A percentile compares a stretch with the other conserved stretches of the same genome.
Evolutionary conservation across 1,140 invertebrate species (phyloP).

Genomic region (Sycophaga agraensis): DNA sequence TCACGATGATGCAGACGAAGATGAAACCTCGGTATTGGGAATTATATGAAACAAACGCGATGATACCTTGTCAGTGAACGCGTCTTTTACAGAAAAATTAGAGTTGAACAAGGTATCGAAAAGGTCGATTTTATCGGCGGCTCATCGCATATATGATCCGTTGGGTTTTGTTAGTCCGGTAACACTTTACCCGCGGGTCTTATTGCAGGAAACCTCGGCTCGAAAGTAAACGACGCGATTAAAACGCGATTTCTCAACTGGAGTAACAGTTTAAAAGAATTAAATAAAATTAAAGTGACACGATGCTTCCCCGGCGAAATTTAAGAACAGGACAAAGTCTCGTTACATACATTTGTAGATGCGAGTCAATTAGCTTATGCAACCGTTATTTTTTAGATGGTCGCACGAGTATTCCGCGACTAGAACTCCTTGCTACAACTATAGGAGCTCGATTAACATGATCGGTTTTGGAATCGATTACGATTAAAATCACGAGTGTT

Average conservation of each 20-base stretch:
- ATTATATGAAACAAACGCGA: constrained; percentile 11
- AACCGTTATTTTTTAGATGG: background rate
- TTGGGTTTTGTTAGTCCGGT: constrained; percentile 34
- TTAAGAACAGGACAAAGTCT: background rate
- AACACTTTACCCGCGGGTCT: constrained; percentile 29
- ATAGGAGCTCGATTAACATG: background rate
- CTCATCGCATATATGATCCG: constrained; percentile 36
- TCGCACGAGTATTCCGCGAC: background rate
- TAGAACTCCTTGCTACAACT: background rate
- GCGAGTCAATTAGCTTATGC: constrained; percentile 7
- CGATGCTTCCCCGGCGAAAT: background rate
- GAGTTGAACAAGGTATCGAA: constrained; percentile 10
- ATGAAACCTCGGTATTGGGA: constrained; percentile 6
- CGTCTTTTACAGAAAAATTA: background rate
- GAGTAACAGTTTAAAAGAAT: background rate
- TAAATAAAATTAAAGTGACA: constrained; percentile 6
- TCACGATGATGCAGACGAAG: background rate
- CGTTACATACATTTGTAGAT: constrained; percentile 14
- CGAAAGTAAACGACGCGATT: constrained; percentile 11
- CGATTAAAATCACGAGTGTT: background rate
- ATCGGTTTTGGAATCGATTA: background rate
- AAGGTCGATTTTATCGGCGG: constrained; percentile 31
- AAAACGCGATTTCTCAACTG: constrained; percentile 10
- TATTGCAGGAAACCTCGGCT: constrained; percentile 30
- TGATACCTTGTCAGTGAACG: constrained; percentile 5